phyloP scores from a whole-genome alignment of 2,888 invertebrate genomes.

The Stegophylla sp. region DNA sequence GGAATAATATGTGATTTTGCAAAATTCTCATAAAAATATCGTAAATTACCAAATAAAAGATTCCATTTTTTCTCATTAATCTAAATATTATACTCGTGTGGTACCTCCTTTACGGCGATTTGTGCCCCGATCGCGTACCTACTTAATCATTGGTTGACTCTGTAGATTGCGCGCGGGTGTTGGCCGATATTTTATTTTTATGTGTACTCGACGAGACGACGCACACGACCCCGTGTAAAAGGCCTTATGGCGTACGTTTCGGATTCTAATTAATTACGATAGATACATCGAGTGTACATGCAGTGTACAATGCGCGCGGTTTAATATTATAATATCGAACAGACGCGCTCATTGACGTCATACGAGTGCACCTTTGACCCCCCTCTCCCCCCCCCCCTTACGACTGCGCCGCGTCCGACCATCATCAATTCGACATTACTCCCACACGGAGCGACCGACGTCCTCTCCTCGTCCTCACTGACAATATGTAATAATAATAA shows the following conservation, averaged over 20 bases:
- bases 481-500: background rate
- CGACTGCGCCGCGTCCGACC: slow-evolving; percentile 30
- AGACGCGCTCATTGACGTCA: slow-evolving; percentile 45
- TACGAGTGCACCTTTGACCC: slow-evolving; percentile 41
- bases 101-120: too few relatives aligned
- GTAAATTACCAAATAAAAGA: too few relatives aligned
- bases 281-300: background rate
- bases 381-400: too few relatives aligned
- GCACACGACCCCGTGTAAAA: background rate
- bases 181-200: too few relatives aligned
- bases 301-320: background rate
- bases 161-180: too few relatives aligned
- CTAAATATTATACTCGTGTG: too few relatives aligned
- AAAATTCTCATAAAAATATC: too few relatives aligned
- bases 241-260: background rate
- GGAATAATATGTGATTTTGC: too few relatives aligned
- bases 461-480: background rate
- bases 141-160: too few relatives aligned
- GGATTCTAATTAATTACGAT: slow-evolving; percentile 2
- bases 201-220: too few relatives aligned
- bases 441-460: slow-evolving; percentile 26
- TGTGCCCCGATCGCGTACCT: too few relatives aligned
- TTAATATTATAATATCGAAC: background rate
- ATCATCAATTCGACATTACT: slow-evolving; percentile 39
- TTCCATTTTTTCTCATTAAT: too few relatives aligned